phyloP scores from a whole-genome alignment of 2,888 invertebrate species.

The Hybos culiciformis region DNA sequence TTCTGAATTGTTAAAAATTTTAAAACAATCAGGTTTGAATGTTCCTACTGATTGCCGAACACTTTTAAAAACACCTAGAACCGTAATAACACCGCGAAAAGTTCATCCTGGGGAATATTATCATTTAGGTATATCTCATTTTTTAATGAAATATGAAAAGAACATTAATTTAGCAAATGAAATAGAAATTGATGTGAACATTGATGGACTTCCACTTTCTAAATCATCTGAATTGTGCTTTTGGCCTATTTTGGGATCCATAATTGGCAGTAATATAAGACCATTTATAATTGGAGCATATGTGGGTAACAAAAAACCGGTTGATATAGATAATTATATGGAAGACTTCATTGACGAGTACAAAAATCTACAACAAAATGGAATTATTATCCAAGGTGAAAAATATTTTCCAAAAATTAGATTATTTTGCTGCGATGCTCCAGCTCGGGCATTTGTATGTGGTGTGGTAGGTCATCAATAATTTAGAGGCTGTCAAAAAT shows the following conservation, averaged over 20 bases:
- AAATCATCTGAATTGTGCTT: constrained; percentile 1
- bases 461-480: not conserved
- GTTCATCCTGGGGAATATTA: not conserved
- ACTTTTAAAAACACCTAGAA: not conserved
- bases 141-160: not conserved
- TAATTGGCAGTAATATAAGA: not conserved
- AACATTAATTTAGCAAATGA: not conserved
- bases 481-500: not conserved
- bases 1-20: not conserved
- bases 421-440: constrained; percentile 3
- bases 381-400: not conserved
- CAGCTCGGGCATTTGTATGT: not conserved
- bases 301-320: not conserved
- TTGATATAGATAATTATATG: not conserved
- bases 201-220: constrained; percentile 2
- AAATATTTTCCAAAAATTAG: not conserved
- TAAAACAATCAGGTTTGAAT: not conserved
- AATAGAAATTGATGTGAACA: constrained; percentile 3
- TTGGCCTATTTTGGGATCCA: constrained; percentile 3
- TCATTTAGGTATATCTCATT: not conserved
- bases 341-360: not conserved
- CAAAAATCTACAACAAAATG: not conserved
- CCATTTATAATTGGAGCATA: not conserved
- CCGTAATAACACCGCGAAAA: not conserved
- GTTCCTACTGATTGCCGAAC: constrained; percentile 1